Conservation (phyloP, 1,140 invertebrate genomes). For the Caligus rogercresseyi region DNA sequence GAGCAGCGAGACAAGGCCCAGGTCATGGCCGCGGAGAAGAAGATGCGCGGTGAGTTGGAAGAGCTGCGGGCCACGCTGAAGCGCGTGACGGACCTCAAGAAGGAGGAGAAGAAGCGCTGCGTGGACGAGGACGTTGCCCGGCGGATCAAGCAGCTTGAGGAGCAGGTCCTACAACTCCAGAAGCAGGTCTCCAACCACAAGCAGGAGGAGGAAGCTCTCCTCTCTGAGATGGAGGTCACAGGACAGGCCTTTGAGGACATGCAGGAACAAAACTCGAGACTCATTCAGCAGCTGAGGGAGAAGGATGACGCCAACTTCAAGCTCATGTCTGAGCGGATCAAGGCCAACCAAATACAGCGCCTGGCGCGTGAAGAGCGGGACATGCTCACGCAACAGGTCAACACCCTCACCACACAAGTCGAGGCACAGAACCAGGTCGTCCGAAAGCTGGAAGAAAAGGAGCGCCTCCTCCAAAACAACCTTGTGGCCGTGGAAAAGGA, state of each 20-base stretch:
- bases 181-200: constrained; percentile 25
- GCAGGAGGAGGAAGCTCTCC: constrained; percentile 83
- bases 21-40: constrained; percentile 84
- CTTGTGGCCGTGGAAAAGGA: constrained; percentile 88
- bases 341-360: constrained; percentile 90
- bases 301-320: constrained; percentile 99
- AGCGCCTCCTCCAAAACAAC: constrained; percentile 75
- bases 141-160: constrained; percentile 86
- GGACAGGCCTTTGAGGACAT: constrained; percentile 98
- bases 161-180: constrained; percentile 43
- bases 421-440: constrained; percentile 89
- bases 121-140: constrained; percentile 84
- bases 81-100: constrained; percentile 57
- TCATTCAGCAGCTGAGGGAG: constrained; percentile 87
- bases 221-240: constrained; percentile 98
- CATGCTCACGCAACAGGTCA: constrained; percentile 47
- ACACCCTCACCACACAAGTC: constrained; percentile 35
- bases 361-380: constrained; percentile 83
- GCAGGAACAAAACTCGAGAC: constrained; percentile 91
- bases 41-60: constrained; percentile 67
- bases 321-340: constrained; percentile 93
- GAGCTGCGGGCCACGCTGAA: constrained; percentile 45
- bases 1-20: constrained; percentile 90
- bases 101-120: constrained; percentile 73
- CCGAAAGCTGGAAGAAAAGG: constrained; percentile 89